Evolutionary conservation across 2,888 invertebrate genomes (phyloP).

Genomic region (Phyllotreta striolata): DNA sequence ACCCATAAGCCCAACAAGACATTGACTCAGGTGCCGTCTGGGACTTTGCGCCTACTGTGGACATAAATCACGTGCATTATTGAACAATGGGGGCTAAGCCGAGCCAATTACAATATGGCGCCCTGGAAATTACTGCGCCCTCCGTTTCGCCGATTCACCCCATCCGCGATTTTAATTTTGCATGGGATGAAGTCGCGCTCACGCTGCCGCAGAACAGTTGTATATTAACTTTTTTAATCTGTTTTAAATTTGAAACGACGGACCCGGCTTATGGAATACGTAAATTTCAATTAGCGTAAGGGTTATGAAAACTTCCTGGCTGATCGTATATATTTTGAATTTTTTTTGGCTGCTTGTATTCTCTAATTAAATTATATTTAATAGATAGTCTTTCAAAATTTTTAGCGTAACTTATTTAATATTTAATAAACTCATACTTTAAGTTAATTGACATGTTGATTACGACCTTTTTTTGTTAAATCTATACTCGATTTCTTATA

Average conservation of each 20-base stretch:
- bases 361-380: too few species aligned
- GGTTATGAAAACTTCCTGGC: slow-evolving; percentile 1
- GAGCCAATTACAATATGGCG: slow-evolving; percentile 57
- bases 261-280: slow-evolving; percentile 48
- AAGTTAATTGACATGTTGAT: too few species aligned
- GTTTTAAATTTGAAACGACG: slow-evolving; percentile 52
- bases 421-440: too few species aligned
- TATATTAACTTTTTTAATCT: slow-evolving; percentile 52
- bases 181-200: slow-evolving; percentile 39
- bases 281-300: slow-evolving; percentile 51
- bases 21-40: slow-evolving; percentile 51
- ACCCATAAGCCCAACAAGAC: slow-evolving; percentile 47
- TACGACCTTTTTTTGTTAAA: too few species aligned
- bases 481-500: too few species aligned
- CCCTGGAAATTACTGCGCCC: slow-evolving; percentile 48
- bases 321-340: slow-evolving; percentile 9
- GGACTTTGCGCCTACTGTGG: slow-evolving; percentile 52
- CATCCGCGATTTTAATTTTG: slow-evolving; percentile 54
- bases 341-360: background rate
- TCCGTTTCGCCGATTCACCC: slow-evolving; percentile 48
- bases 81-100: slow-evolving; percentile 57
- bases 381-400: too few species aligned
- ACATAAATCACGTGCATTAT: slow-evolving; percentile 59
- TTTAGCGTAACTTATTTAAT: too few species aligned
- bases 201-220: slow-evolving; percentile 41